Conservation (phyloP, 2,888 invertebrate species). For the Epirrhoe tristata region DNA sequence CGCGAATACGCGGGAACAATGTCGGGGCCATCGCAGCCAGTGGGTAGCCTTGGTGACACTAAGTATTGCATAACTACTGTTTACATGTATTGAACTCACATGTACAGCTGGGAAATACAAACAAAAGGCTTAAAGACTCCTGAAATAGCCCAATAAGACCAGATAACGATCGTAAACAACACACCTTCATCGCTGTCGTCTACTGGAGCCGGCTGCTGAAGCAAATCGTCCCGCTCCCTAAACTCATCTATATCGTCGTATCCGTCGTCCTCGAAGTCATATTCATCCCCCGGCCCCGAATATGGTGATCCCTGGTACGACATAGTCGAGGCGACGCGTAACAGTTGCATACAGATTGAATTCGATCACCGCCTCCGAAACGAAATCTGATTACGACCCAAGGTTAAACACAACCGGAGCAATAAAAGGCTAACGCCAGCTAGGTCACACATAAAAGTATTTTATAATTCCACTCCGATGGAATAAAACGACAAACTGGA, state of each 20-base stretch:
- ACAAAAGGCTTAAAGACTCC: slow-evolving; percentile 38
- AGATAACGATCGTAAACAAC: slow-evolving; percentile 73
- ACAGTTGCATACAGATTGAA: slow-evolving; percentile 84
- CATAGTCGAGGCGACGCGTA: slow-evolving; percentile 86
- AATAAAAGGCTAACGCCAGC: slow-evolving; percentile 62
- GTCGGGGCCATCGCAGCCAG: slow-evolving; percentile 43
- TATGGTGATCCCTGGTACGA: slow-evolving; percentile 89
- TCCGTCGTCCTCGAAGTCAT: slow-evolving; percentile 90
- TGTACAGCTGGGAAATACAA: slow-evolving; percentile 4
- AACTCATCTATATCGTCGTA: slow-evolving; percentile 89
- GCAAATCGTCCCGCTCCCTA: slow-evolving; percentile 86
- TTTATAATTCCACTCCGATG: slow-evolving; percentile 63
- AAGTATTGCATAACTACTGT: slow-evolving; percentile 63
- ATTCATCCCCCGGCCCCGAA: slow-evolving; percentile 89
- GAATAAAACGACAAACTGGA: slow-evolving; percentile 70
- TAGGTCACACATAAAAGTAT: slow-evolving; percentile 77
- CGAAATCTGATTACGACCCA: slow-evolving; percentile 64
- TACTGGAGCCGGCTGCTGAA: slow-evolving; percentile 84
- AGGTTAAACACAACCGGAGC: slow-evolving; percentile 53
- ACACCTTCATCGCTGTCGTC: slow-evolving; percentile 86
- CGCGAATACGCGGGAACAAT: slow-evolving; percentile 72
- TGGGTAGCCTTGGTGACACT: slow-evolving; percentile 58
- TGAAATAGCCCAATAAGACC: slow-evolving; percentile 64
- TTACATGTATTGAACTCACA: slow-evolving; percentile 54
- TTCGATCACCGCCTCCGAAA: slow-evolving; percentile 73